These are phyloP conservation scores for Malurus elegans DNA, from an alignment of 2,113 vertebrate species.

Conservation along the genomic window DNA sequence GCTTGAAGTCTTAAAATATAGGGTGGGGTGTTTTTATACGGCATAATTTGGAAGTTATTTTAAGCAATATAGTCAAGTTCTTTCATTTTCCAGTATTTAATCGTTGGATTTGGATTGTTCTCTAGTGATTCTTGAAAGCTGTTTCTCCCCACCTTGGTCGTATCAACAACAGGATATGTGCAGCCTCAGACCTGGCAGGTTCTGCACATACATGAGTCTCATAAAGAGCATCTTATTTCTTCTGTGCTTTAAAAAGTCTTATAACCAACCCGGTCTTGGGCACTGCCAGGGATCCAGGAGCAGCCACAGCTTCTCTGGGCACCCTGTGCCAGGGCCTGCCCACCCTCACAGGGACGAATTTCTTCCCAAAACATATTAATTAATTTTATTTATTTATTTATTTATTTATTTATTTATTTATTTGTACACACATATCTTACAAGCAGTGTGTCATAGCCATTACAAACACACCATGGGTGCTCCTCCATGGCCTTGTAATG, in stretches of 20 bases:
- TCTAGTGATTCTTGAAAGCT: not conserved
- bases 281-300: not conserved
- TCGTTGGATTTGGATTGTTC: not conserved
- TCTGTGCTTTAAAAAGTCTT: not conserved
- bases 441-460: not conserved
- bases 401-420: not conserved
- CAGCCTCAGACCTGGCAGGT: not conserved
- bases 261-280: rapidly evolving
- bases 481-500: not conserved
- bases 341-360: not conserved
- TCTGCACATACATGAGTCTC: not conserved
- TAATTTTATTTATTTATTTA: not conserved
- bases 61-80: not conserved
- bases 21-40: not conserved
- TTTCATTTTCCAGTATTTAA: not conserved
- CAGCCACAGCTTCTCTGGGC: not conserved
- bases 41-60: not conserved
- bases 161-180: rapidly evolving
- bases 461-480: rapidly evolving
- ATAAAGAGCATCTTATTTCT: not conserved
- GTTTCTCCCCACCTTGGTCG: not conserved
- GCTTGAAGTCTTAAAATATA: not conserved
- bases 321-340: rapidly evolving
- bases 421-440: not conserved
- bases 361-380: rapidly evolving